These are phyloP conservation scores for Promerops cafer DNA, from an alignment of 2,113 vertebrate species.

Conservation along the genomic window DNA sequence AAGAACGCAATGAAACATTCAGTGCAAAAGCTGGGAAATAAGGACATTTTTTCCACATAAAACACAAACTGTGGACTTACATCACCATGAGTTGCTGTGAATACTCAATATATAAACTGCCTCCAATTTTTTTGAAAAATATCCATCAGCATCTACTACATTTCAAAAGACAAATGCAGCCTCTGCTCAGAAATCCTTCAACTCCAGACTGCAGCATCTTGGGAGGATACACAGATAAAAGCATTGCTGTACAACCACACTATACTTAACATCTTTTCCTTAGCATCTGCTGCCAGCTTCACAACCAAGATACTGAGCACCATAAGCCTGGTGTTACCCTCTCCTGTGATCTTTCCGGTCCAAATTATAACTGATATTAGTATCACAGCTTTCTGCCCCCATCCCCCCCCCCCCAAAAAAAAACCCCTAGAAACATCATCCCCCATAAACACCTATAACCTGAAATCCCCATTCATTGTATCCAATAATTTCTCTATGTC, in stretches of 20 bases:
- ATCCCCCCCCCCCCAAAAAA: fast-evolving
- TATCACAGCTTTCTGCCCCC: background rate
- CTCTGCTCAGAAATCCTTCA: background rate
- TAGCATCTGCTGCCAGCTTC: background rate
- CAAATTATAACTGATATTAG: background rate
- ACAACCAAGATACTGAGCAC: background rate
- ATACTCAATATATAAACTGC: background rate
- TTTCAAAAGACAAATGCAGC: background rate
- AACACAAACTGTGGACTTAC: background rate
- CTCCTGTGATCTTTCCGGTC: background rate
- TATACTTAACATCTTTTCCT: background rate
- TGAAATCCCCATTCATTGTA: background rate
- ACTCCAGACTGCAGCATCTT: background rate
- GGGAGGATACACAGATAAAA: background rate
- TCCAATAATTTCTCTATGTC: background rate
- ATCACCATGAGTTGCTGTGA: background rate
- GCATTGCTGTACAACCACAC: background rate
- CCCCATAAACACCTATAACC: fast-evolving
- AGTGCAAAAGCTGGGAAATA: background rate
- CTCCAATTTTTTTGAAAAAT: background rate
- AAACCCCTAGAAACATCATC: fast-evolving
- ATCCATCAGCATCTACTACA: background rate
- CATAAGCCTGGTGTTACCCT: background rate
- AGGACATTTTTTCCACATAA: background rate
- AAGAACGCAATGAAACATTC: background rate